phyloP scores from a whole-genome alignment of 2,113 vertebrate genomes.

The Triplophysa tibetana region DNA sequence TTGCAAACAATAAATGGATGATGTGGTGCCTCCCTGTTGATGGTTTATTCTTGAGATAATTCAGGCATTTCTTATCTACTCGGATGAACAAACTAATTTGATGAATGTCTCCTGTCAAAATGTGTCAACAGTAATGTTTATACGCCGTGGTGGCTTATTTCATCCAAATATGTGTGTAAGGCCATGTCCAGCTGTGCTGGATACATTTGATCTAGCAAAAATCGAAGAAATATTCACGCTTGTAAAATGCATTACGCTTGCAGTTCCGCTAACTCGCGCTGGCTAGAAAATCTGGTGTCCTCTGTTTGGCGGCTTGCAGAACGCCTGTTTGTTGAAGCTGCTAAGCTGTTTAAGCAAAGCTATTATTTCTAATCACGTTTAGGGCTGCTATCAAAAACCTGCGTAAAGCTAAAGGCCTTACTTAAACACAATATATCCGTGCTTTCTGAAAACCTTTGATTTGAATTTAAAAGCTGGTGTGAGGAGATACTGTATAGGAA shows the following conservation, averaged over 20 bases:
- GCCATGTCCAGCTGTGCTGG: conserved; percentile 14
- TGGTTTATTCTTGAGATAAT: neutral
- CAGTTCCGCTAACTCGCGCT: neutral
- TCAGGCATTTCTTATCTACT: conserved; percentile 25
- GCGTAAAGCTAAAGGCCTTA: conserved; percentile 7
- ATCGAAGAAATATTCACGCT: conserved; percentile 11
- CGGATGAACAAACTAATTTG: conserved; percentile 13
- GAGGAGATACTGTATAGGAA: neutral
- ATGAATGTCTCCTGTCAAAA: conserved; percentile 35
- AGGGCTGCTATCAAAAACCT: neutral
- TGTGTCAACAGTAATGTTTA: conserved; percentile 26
- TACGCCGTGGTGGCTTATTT: conserved; percentile 7
- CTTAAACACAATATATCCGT: neutral
- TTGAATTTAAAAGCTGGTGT: neutral
- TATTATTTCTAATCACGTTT: neutral
- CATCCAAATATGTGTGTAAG: neutral
- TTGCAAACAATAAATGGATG: neutral
- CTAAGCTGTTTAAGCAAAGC: neutral
- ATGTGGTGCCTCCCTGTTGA: neutral
- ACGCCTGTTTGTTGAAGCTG: neutral
- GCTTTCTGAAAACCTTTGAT: neutral
- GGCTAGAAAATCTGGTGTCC: conserved; percentile 17
- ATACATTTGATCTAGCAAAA: conserved; percentile 21
- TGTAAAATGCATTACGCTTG: conserved; percentile 17
- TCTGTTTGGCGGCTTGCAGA: neutral